A percentile compares a stretch with the other conserved stretches of the same genome.
These are phyloP conservation scores for Drosophila siamana DNA, from an alignment of 2,888 invertebrate species.

Conservation along the genomic window DNA sequence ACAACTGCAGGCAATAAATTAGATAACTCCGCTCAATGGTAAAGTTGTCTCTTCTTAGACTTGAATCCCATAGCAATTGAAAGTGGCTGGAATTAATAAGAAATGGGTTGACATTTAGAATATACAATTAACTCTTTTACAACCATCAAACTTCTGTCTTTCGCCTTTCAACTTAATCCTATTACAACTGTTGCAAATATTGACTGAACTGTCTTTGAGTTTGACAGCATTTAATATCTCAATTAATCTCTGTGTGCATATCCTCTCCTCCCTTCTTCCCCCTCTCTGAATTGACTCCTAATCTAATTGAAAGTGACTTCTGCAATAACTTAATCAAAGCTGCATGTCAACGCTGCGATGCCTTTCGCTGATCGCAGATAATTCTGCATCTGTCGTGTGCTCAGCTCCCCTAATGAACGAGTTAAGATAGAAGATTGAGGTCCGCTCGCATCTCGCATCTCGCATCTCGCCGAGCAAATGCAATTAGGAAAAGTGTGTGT, in stretches of 20 bases:
- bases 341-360: neutral
- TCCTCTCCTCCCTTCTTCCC: no score
- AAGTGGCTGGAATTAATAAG: no score
- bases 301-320: neutral
- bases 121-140: no score
- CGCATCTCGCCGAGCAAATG: constrained; percentile 48
- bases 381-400: neutral
- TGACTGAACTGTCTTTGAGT: no score
- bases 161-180: no score
- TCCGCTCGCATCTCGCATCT: neutral
- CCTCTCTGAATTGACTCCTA: neutral
- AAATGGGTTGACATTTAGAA: no score
- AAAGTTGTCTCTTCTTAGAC: no score
- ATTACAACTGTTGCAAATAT: no score
- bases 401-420: constrained; percentile 1
- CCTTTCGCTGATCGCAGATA: constrained; percentile 1
- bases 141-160: no score
- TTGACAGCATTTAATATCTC: neutral
- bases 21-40: no score
- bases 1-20: no score
- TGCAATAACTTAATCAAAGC: neutral
- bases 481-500: constrained; percentile 64
- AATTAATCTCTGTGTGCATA: neutral
- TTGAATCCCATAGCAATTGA: no score
- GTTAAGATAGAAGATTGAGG: neutral